Conservation (phyloP, 2,888 invertebrate genomes). For the Criorhina ranunculi region DNA sequence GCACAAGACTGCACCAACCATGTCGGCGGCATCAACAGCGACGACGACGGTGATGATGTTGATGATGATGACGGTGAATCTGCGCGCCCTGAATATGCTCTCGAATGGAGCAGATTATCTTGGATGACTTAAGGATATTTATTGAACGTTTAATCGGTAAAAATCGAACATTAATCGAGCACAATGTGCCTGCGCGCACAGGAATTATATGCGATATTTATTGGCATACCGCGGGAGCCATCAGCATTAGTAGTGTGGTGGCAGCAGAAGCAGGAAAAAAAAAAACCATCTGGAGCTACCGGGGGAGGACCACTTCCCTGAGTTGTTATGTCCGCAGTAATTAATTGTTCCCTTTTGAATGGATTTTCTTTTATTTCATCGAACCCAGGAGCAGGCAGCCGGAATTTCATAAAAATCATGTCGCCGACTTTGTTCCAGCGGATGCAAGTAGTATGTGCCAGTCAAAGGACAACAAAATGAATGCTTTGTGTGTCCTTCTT, state of each 20-base stretch:
- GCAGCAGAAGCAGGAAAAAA: conserved; percentile 3
- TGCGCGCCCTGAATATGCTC: conserved; percentile 57
- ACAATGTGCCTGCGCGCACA: conserved; percentile 42
- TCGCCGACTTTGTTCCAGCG: conserved; percentile 33
- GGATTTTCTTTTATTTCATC: conserved; percentile 13
- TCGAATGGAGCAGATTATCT: conserved; percentile 66
- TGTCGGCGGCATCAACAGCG: conserved; percentile 18
- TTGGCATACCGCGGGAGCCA: conserved; percentile 64
- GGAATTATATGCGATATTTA: conserved; percentile 69
- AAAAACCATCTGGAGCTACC: conserved; percentile 34
- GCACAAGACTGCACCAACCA: background rate
- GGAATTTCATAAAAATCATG: conserved; percentile 37
- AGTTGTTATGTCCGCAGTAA: conserved; percentile 40
- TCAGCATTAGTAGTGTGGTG: conserved; percentile 30
- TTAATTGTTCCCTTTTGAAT: conserved; percentile 62
- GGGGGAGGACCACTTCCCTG: conserved; percentile 38
- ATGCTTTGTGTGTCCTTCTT: conserved; percentile 35
- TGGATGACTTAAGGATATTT: conserved; percentile 75
- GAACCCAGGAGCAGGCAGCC: conserved; percentile 6
- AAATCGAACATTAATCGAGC: conserved; percentile 75
- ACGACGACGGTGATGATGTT: conserved; percentile 60
- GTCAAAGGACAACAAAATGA: conserved; percentile 29
- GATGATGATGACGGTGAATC: conserved; percentile 63
- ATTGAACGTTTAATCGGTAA: conserved; percentile 72
- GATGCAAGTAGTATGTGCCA: conserved; percentile 61